Evolutionary conservation across 2,888 invertebrate genomes (phyloP).

Genomic region (Drosophila monieri): DNA sequence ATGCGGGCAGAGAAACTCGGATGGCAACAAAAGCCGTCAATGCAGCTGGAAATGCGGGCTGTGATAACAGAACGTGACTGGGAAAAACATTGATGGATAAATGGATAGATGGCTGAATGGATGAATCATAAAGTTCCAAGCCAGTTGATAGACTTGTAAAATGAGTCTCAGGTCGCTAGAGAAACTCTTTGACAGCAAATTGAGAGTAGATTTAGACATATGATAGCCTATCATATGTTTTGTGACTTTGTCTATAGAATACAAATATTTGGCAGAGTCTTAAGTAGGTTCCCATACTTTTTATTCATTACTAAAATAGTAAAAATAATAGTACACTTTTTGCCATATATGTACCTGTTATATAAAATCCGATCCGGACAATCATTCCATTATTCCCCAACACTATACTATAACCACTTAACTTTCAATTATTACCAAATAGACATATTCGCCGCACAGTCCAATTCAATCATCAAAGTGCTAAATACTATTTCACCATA

Average conservation of each 20-base stretch:
- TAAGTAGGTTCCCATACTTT: background rate
- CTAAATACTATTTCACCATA: conserved; percentile 65
- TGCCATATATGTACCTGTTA: conserved; percentile 10
- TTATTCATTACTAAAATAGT: background rate
- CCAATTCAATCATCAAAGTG: conserved; percentile 52
- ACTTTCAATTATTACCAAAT: conserved; percentile 44
- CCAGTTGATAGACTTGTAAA: conserved; percentile 25
- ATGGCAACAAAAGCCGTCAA: conserved; percentile 31
- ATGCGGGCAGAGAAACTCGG: conserved; percentile 38
- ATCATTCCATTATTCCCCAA: conserved; percentile 14
- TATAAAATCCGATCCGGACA: conserved; percentile 15
- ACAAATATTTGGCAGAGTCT: background rate
- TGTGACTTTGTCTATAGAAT: conserved; percentile 8
- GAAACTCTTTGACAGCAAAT: conserved; percentile 18
- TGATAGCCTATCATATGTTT: conserved; percentile 7
- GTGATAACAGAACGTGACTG: conserved; percentile 57
- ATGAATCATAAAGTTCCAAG: conserved; percentile 30
- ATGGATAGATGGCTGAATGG: conserved; percentile 34
- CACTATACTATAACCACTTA: conserved; percentile 22
- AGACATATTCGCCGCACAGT: conserved; percentile 13
- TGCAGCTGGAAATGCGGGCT: conserved; percentile 37
- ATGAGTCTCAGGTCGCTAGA: conserved; percentile 19
- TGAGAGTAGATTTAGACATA: conserved; percentile 20
- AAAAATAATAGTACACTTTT: background rate
- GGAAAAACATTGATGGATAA: conserved; percentile 17